Evolutionary conservation across 2,888 invertebrate species (phyloP), one percentile per base, ranked within the genome.

Genomic region (Adelognathus sp.): DNA sequence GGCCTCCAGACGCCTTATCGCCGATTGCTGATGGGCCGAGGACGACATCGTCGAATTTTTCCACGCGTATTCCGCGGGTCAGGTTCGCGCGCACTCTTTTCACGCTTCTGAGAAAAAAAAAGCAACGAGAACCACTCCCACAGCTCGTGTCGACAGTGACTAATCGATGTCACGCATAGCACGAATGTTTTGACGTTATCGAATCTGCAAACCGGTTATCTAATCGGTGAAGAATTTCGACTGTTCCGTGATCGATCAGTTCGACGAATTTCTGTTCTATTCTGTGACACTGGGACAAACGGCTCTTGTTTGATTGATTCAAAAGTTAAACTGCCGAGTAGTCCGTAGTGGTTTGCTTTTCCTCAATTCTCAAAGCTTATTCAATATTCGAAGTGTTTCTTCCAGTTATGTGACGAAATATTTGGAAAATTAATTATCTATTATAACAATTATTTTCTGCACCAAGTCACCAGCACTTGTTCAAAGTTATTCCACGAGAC

Each of bases 1-100:
- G 52, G 95, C 94, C 89, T 96, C 96, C 86, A 96, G 92, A 84
- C 95, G 94, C 85, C 94, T 94, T 90, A 96, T 94, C 39, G 95
- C 95, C 79, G 94, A 93, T 73, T 94, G 94, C 86, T 95, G 94
- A 90, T 94, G 94, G 76, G 84, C 84, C 58, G 89, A 81, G 7
- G 89, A 85, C 84, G 88, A 87, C 86, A 87, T 88, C 63, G 1
- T 72, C 54, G 54, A 36, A 18, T 31, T 21, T 21, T 11, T 56
- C 18, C 39, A n/a, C n/a, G n/a, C 5, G 9, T 3, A 39, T 4
- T 60, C 6, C n/a, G n/a, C n/a, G n/a, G n/a, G n/a, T n/a, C n/a
- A n/a, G n/a, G n/a, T n/a, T n/a, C n/a, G n/a, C n/a, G n/a, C n/a
- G 41, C 11, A 16, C 11, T 4, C 14, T 27, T 9, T 3, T 33